phyloP scores from a whole-genome alignment of 2,888 invertebrate genomes.

The Dicycla oo region DNA sequence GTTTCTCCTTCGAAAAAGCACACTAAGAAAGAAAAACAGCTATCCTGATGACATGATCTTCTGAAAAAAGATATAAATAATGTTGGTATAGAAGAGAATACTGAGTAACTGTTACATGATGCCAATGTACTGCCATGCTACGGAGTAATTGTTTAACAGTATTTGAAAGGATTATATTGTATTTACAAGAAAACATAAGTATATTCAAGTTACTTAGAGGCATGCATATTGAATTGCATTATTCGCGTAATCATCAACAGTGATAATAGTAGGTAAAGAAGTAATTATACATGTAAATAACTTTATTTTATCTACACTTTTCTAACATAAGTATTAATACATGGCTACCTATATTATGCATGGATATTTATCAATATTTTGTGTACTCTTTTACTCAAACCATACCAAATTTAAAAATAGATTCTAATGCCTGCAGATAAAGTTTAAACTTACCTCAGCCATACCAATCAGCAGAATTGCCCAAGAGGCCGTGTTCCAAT shows the following conservation, averaged over 20 bases:
- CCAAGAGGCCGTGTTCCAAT: slow-evolving; percentile 95
- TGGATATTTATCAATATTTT: background rate
- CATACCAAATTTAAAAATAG: background rate
- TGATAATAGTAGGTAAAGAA: background rate
- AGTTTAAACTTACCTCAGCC: slow-evolving; percentile 88
- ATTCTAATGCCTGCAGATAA: background rate
- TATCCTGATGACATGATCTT: background rate
- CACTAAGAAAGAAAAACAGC: background rate
- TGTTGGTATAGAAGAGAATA: background rate
- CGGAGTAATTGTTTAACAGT: background rate
- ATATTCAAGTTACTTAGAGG: background rate
- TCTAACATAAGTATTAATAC: background rate
- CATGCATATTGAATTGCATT: background rate
- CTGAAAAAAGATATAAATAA: background rate
- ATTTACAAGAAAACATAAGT: background rate
- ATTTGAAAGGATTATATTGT: background rate
- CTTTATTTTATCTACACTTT: background rate
- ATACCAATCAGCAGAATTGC: slow-evolving; percentile 93
- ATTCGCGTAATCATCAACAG: background rate
- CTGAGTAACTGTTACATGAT: background rate
- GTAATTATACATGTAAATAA: background rate
- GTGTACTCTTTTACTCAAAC: rapidly evolving
- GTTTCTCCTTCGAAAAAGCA: too few species aligned
- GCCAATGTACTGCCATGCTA: background rate
- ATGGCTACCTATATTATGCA: too few species aligned